Conservation (phyloP, 2,797 vertebrate genomes). For the Catharus ustulatus region DNA sequence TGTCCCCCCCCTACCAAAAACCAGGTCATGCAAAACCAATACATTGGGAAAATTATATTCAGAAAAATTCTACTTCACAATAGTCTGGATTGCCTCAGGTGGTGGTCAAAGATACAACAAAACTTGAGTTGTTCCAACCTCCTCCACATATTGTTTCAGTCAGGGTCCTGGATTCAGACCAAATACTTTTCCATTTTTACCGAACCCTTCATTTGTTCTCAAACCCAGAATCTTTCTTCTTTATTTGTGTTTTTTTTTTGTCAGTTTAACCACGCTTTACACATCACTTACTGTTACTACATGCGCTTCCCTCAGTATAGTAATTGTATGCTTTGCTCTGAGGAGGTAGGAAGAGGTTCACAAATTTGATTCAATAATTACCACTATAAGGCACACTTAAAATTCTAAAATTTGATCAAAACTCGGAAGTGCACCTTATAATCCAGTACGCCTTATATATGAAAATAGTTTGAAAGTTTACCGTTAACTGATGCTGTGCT, state of each 20-base stretch:
- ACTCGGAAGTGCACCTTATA: no score
- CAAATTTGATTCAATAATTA: neutral
- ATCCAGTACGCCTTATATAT: no score
- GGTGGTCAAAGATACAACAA: neutral
- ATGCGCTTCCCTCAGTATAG: neutral
- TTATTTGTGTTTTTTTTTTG: no score
- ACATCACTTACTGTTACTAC: neutral
- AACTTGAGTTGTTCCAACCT: neutral
- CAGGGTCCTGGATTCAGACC: neutral
- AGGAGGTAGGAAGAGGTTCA: neutral
- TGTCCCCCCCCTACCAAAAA: no score
- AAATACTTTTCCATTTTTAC: neutral
- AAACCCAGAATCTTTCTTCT: neutral
- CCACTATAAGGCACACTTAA: no score
- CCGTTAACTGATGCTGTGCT: no score
- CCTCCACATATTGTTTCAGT: neutral
- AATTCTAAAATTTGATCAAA: no score
- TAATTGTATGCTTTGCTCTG: neutral
- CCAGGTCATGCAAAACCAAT: no score
- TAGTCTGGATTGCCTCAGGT: neutral
- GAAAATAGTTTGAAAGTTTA: no score
- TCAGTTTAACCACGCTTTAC: neutral
- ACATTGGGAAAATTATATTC: neutral
- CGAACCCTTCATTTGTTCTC: neutral
- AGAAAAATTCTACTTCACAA: neutral